These are phyloP conservation scores for Apantesis nais DNA, from an alignment of 2,888 invertebrate species.

Conservation along the genomic window DNA sequence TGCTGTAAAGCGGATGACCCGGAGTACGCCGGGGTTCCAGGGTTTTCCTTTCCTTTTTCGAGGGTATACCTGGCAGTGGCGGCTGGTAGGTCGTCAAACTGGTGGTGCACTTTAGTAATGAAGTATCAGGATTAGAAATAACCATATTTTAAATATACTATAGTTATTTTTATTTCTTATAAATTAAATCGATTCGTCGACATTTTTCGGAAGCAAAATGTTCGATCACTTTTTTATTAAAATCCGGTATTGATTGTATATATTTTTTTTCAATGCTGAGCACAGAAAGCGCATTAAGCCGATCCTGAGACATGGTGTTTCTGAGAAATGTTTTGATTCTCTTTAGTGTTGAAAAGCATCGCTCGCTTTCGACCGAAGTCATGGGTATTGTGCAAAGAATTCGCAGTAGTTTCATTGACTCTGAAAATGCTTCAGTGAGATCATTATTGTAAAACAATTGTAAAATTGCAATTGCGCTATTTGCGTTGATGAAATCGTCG, in stretches of 20 bases:
- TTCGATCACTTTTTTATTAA: slow-evolving; percentile 6
- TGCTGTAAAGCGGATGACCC: too few species aligned
- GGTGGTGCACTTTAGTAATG: too few species aligned
- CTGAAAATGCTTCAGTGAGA: neutral
- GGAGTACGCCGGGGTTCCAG: too few species aligned
- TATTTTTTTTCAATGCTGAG: slow-evolving; percentile 2
- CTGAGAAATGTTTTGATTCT: slow-evolving; percentile 4
- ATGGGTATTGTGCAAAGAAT: neutral
- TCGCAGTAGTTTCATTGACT: slow-evolving; percentile 5
- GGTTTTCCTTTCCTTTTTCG: too few species aligned
- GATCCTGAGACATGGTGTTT: slow-evolving; percentile 5
- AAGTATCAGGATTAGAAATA: too few species aligned
- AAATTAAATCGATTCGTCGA: neutral
- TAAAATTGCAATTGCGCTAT: slow-evolving; percentile 5
- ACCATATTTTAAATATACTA: too few species aligned
- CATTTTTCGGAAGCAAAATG: slow-evolving; percentile 1
- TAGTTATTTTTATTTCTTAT: neutral
- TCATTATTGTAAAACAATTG: neutral
- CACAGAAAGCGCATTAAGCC: slow-evolving; percentile 4
- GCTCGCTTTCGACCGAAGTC: slow-evolving; percentile 5
- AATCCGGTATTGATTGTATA: slow-evolving; percentile 3
- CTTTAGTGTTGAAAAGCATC: slow-evolving; percentile 5
- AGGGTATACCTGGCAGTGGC: too few species aligned
- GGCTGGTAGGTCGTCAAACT: too few species aligned
- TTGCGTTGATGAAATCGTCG: slow-evolving; percentile 24